phyloP scores from a whole-genome alignment of 2,888 invertebrate genomes.

The Eledone cirrhosa region DNA sequence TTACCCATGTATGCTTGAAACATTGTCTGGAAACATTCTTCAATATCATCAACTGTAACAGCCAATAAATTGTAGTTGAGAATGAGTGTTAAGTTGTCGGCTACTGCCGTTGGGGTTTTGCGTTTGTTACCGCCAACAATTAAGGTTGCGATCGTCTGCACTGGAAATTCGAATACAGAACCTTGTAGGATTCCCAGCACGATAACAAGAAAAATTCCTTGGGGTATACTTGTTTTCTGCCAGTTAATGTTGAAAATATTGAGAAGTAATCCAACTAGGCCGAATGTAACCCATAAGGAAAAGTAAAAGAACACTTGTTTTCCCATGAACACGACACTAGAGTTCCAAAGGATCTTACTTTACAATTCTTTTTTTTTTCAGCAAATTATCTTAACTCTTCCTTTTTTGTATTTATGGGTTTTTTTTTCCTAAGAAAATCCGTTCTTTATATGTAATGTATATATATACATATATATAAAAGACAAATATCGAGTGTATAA shows the following conservation, averaged over 20 bases:
- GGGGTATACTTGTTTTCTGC: conserved; percentile 45
- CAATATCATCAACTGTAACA: conserved; percentile 51
- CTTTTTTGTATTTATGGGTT: too few relatives aligned
- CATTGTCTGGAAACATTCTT: conserved; percentile 57
- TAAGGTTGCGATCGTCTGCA: conserved; percentile 52
- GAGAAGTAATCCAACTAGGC: conserved; percentile 45
- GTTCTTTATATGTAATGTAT: too few relatives aligned
- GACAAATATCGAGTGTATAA: too few relatives aligned
- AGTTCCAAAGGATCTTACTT: too few relatives aligned
- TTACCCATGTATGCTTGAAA: conserved; percentile 57
- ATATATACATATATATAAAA: too few relatives aligned
- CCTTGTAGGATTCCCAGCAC: conserved; percentile 53
- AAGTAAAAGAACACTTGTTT: conserved; percentile 47
- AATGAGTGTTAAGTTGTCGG: conserved; percentile 46
- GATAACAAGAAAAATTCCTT: conserved; percentile 50
- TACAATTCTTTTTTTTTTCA: too few relatives aligned
- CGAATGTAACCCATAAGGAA: conserved; percentile 49
- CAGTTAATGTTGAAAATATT: conserved; percentile 57
- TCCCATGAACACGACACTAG: too few relatives aligned
- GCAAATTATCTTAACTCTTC: too few relatives aligned
- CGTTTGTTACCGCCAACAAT: conserved; percentile 48
- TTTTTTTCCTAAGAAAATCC: too few relatives aligned
- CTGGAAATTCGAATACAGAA: conserved; percentile 53
- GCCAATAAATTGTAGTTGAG: conserved; percentile 55
- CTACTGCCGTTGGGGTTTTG: conserved; percentile 37